Evolutionary conservation across 2,797 vertebrate genomes (phyloP), one percentile per base, ranked within the genome.

Genomic region (Hemibagrus guttatus): DNA sequence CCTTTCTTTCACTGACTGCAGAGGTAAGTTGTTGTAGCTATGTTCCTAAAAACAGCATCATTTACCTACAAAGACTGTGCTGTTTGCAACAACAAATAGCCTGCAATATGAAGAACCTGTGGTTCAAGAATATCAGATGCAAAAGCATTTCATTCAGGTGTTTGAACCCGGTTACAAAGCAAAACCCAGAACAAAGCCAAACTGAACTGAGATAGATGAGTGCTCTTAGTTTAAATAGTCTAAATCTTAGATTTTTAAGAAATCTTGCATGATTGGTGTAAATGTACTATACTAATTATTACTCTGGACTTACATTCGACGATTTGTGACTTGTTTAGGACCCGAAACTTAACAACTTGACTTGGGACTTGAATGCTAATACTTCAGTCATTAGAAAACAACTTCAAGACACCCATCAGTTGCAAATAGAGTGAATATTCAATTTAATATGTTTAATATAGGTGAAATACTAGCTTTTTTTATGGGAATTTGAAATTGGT

Each of bases 371-470:
- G 31, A 69, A 39, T 39, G 17, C 17, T 31, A 39, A 21, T 3
- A 69, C 3, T 71, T 68, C 28, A 35, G 64, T 31, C 16, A 31
- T 39, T 21, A 21, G 8, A 13, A 46, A 71, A 23, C 23, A 74
- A 28, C 49, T 6, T 54, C 49, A 21, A 69, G 4, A 26, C 19
- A 42, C 35, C 21, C 3, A 26, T 49, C 4, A 2, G 4, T 72
- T 23, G 13, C 72, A 52, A 28, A 28, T 75, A 54, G 46, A 75
- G 23, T 26, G 71, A 74, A 54, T 75, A 16, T 58, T 23, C 4
- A 39, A 35, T 58, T 58, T 39, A 79, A 58, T 79, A 58, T 58
- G 28, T 58, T 79, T 13, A 78, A 78, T 78, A 74, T 12, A 49
- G 42, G 71, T 74, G 71, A n/a, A n/a, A 26, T 26, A 31, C 52